Evolutionary conservation across 2,888 invertebrate species (phyloP), one percentile per base, ranked within the genome.

Genomic region (Heterodera filipjevi): DNA sequence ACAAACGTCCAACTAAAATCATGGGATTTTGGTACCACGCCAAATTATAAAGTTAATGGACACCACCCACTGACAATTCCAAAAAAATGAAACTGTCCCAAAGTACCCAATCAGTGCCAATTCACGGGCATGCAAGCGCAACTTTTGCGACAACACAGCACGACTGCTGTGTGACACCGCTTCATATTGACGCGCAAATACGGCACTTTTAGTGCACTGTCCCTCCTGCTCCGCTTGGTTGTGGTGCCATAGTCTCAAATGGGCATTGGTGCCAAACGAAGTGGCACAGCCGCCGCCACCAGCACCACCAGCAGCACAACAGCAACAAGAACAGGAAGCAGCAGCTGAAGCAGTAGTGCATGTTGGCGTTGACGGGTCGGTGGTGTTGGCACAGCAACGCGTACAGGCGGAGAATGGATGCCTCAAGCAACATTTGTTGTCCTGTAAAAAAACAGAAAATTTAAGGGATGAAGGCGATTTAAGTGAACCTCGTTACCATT

Each of bases 111-210:
- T 85, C 44, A 88, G 81, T 14, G 87, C 85, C 66, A 88, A 80
- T 78, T 88, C 88, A 71, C 84, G 79, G 35, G 86, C 84, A 44
- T 86, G 82, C n/a, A 88, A 80, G 71, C 84, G 84, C 64, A 83
- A 82, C 39, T 82, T 82, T 27, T 82, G 73, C n/a, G 78, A 74
- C 44, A 77, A 71, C 33, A 22, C 32, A 33, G 73, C 27, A 66
- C 71, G 73, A 39, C 16, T 44, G 49, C 73, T 33, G 19, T 32
- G 27, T 32, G 33, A 30, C 2, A 19, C 16, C n/a, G n/a, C n/a
- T n/a, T n/a, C n/a, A 3, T 16, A 27, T n/a, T 33, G 66, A 32
- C 32, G 74, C 39, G 44, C 32, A 3, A 35, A 68, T 12, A 68
- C 68, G 32, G 68, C 68, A 35, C 68, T 68, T 68, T 33, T 68